These are phyloP conservation scores for Diaphora mendica DNA, from an alignment of 2,888 invertebrate species.

Conservation along the genomic window DNA sequence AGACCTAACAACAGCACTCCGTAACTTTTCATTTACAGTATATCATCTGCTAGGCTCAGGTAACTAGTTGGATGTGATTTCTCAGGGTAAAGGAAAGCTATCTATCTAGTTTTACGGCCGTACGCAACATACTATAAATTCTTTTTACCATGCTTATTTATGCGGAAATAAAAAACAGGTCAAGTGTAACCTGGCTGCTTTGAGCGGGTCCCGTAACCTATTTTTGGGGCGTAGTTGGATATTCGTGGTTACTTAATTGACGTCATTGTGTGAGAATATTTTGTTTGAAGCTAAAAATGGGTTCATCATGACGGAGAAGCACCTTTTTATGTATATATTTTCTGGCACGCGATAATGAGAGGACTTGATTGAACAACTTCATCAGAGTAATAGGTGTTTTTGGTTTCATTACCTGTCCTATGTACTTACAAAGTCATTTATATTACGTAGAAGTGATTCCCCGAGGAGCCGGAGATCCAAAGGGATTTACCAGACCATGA, in stretches of 20 bases:
- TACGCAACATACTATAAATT: conserved; percentile 43
- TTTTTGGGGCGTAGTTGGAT: conserved; percentile 5
- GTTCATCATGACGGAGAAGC: neutral
- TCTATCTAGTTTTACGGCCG: conserved; percentile 46
- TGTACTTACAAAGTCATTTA: neutral
- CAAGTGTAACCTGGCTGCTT: conserved; percentile 25
- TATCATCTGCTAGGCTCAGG: conserved; percentile 19
- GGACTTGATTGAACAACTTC: too few species aligned
- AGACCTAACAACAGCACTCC: conserved; percentile 1
- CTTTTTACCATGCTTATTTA: conserved; percentile 49
- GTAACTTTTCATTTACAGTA: neutral
- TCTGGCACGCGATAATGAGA: neutral
- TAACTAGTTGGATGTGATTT: conserved; percentile 18
- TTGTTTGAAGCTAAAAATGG: conserved; percentile 8
- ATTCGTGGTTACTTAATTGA: conserved; percentile 8
- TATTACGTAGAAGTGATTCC: neutral
- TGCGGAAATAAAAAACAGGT: conserved; percentile 44
- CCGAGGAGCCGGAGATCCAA: too few species aligned
- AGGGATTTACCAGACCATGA: too few species aligned
- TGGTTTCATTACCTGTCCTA: too few species aligned
- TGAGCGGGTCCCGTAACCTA: conserved; percentile 23
- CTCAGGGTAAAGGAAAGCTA: conserved; percentile 21
- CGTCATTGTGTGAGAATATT: conserved; percentile 7
- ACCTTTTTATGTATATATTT: neutral
- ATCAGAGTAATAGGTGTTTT: too few species aligned